Percentiles rank a stretch among this genome's conserved stretches.
phyloP scores from a whole-genome alignment of 1,140 invertebrate species.

The Belonocnema kinseyi region DNA sequence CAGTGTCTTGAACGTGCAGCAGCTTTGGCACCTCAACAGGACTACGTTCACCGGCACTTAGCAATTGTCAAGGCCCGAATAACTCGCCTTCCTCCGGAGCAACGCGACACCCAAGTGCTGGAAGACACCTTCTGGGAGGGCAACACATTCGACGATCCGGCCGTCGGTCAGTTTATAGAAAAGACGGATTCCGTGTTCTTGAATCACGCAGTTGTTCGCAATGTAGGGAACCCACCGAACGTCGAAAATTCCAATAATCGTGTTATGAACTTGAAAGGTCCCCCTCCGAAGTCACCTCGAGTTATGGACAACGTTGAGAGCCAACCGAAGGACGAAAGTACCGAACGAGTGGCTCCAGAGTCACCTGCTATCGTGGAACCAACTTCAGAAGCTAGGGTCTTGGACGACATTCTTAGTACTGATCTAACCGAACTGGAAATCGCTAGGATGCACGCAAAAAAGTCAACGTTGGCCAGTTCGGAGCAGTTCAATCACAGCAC shows the following conservation, averaged over 20 bases:
- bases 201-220: conserved; percentile 62
- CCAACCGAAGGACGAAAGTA: conserved; percentile 46
- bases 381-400: conserved; percentile 53
- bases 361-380: conserved; percentile 54
- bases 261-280: conserved; percentile 62
- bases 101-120: conserved; percentile 65
- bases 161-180: conserved; percentile 58
- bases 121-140: conserved; percentile 65
- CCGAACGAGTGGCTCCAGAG: conserved; percentile 45
- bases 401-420: conserved; percentile 61
- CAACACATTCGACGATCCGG: conserved; percentile 44
- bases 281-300: conserved; percentile 55
- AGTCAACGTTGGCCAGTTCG: conserved; percentile 54
- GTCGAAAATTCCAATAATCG: conserved; percentile 59
- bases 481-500: conserved; percentile 61
- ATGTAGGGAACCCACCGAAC: conserved; percentile 59
- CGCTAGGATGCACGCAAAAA: conserved; percentile 58
- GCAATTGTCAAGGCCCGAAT: conserved; percentile 88
- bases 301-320: conserved; percentile 38
- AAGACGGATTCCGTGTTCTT: conserved; percentile 63
- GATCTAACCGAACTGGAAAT: conserved; percentile 65
- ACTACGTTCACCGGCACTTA: conserved; percentile 93
- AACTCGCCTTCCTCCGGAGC: conserved; percentile 65
- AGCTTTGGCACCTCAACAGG: conserved; percentile 88
- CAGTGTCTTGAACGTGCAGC: conserved; percentile 89